Evolutionary conservation across 2,888 invertebrate species (phyloP).

Genomic region (Drymonia ruficornis): DNA sequence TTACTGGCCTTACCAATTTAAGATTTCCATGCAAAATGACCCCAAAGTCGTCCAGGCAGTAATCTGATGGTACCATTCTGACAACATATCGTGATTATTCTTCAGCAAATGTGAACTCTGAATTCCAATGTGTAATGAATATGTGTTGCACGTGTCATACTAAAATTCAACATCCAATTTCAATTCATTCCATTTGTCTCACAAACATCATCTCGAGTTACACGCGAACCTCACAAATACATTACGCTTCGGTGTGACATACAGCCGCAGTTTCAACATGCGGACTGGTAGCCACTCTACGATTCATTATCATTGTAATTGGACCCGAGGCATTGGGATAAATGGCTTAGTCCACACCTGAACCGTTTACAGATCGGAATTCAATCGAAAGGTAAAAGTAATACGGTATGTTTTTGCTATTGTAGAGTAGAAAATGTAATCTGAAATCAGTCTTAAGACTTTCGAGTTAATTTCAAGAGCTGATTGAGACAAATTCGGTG

Average conservation of each 20-base stretch:
- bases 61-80: too few relatives aligned
- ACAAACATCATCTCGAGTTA: conserved; percentile 14
- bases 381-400: conserved; percentile 25
- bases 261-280: conserved; percentile 48
- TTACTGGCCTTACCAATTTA: too few relatives aligned
- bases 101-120: not conserved
- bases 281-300: conserved; percentile 51
- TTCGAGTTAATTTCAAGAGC: conserved; percentile 41
- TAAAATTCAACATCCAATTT: not conserved
- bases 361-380: conserved; percentile 28
- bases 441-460: conserved; percentile 44
- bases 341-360: conserved; percentile 53
- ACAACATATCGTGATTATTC: too few relatives aligned
- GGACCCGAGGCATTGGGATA: conserved; percentile 65
- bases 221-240: conserved; percentile 17
- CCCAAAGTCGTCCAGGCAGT: too few relatives aligned
- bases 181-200: conserved; percentile 3
- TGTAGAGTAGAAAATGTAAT: conserved; percentile 35
- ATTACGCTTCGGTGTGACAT: conserved; percentile 45
- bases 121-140: conserved; percentile 7
- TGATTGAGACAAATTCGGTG: conserved; percentile 27
- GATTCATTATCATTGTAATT: conserved; percentile 73
- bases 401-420: conserved; percentile 33
- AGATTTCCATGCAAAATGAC: too few relatives aligned
- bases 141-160: not conserved